Percentiles rank a stretch among this genome's conserved stretches.
phyloP scores from a whole-genome alignment of 1,140 invertebrate genomes.

The Leptopilina boulardi region DNA sequence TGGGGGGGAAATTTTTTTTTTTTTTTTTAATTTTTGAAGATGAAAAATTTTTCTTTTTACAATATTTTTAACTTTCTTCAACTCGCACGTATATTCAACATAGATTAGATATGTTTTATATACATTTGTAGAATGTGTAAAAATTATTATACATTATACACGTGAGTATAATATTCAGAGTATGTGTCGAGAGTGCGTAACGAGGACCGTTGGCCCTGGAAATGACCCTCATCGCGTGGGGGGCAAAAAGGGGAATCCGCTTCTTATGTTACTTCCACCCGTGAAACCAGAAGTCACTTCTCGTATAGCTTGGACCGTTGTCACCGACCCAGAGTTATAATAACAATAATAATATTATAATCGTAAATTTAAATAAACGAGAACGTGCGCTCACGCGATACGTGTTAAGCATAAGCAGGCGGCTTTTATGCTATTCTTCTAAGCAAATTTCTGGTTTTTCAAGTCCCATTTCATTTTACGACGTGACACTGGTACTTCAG shows the following conservation, averaged over 20 bases:
- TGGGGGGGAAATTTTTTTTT: too few species aligned
- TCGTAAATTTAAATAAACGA: conserved; percentile 60
- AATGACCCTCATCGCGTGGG: conserved; percentile 43
- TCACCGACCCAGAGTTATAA: conserved; percentile 45
- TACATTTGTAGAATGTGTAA: not conserved
- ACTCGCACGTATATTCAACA: too few species aligned
- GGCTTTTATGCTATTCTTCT: conserved; percentile 2
- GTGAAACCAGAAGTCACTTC: conserved; percentile 43
- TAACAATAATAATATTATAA: conserved; percentile 60
- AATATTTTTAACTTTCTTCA: not conserved
- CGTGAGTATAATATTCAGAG: conserved; percentile 31
- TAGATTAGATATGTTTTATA: too few species aligned
- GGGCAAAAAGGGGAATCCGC: not conserved
- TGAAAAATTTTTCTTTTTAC: too few species aligned
- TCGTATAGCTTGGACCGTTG: conserved; percentile 39
- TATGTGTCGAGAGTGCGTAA: conserved; percentile 54
- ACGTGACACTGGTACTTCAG: conserved; percentile 53
- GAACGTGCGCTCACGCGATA: conserved; percentile 56
- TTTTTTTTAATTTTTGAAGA: too few species aligned
- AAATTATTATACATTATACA: not conserved
- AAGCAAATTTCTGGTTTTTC: conserved; percentile 51
- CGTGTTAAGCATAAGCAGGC: conserved; percentile 57
- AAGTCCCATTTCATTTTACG: conserved; percentile 57
- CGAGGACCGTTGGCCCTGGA: conserved; percentile 48
- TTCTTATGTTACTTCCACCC: conserved; percentile 29